Conservation (phyloP, 2,888 invertebrate species). For the Acrocyrtus sp. region DNA sequence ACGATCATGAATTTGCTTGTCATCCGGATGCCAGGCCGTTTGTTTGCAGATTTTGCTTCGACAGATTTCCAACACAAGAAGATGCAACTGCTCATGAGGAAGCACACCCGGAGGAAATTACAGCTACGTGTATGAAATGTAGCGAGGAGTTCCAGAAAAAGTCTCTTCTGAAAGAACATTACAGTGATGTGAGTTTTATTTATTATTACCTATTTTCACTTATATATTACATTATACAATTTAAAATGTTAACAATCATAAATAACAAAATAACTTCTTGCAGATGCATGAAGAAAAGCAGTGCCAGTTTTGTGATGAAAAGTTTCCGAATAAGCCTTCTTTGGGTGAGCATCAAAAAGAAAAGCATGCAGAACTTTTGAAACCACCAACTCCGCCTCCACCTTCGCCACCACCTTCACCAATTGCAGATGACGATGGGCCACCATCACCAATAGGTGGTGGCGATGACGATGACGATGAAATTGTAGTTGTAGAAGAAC, state of each 20-base stretch:
- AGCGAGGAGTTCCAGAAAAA: slow-evolving; percentile 16
- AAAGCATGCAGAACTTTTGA: slow-evolving; percentile 31
- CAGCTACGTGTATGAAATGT: slow-evolving; percentile 38
- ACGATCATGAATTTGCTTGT: slow-evolving; percentile 46
- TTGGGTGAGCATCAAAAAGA: slow-evolving; percentile 34
- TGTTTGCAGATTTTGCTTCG: slow-evolving; percentile 40
- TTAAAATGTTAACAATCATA: not conserved
- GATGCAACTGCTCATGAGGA: slow-evolving; percentile 37
- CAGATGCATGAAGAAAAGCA: slow-evolving; percentile 49
- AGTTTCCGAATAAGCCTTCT: slow-evolving; percentile 45
- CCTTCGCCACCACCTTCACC: slow-evolving; percentile 18
- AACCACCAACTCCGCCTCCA: slow-evolving; percentile 16
- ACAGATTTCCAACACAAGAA: slow-evolving; percentile 32
- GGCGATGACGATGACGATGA: slow-evolving; percentile 34
- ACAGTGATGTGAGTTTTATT: slow-evolving; percentile 24
- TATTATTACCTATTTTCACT: not conserved
- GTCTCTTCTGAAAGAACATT: slow-evolving; percentile 32
- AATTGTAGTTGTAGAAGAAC: slow-evolving; percentile 39
- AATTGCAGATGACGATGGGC: slow-evolving; percentile 14
- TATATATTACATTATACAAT: not conserved
- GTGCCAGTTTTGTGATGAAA: slow-evolving; percentile 39
- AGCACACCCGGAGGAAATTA: slow-evolving; percentile 31
- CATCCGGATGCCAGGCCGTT: slow-evolving; percentile 45
- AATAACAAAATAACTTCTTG: slow-evolving; percentile 1
- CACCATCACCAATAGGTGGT: slow-evolving; percentile 14